phyloP scores from a whole-genome alignment of 2,888 invertebrate species.

The Agrotis ipsilon region DNA sequence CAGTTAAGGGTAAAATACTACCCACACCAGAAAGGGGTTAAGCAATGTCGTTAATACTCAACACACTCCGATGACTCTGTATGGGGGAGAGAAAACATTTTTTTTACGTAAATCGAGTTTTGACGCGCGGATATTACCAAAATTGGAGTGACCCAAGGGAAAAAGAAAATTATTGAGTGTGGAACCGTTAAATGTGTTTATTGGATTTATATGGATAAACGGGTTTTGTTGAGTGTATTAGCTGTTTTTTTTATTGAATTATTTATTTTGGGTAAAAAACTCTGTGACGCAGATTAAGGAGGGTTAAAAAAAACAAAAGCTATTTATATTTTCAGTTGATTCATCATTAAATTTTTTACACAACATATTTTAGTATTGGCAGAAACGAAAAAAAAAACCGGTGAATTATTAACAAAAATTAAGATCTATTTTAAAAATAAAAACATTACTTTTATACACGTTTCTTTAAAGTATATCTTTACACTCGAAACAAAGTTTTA shows the following conservation, averaged over 20 bases:
- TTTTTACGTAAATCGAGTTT: conserved; percentile 88
- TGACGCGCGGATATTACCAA: conserved; percentile 82
- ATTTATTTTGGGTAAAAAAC: conserved; percentile 7
- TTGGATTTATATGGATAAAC: conserved; percentile 80
- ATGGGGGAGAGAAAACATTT: conserved; percentile 79
- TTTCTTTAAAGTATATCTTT: not conserved
- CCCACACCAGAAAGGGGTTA: conserved; percentile 66
- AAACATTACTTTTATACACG: too few relatives aligned
- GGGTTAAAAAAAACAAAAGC: conserved; percentile 11
- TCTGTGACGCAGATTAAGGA: not conserved
- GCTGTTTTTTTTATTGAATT: conserved; percentile 51
- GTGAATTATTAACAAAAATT: too few relatives aligned
- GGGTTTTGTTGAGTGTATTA: conserved; percentile 73
- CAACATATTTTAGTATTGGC: too few relatives aligned
- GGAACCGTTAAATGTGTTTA: conserved; percentile 82
- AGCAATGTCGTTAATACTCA: conserved; percentile 81
- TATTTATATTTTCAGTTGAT: too few relatives aligned
- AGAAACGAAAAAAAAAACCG: not conserved
- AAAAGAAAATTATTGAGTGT: conserved; percentile 84
- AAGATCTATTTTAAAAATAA: too few relatives aligned
- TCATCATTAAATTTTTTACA: too few relatives aligned
- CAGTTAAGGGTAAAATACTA: conserved; percentile 55
- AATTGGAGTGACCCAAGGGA: conserved; percentile 87
- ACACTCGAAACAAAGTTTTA: not conserved
- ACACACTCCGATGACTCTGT: conserved; percentile 78